Base-by-base conservation (phyloP, 2,888 invertebrate genomes). In the Mechanitis mazaeus region DNA sequence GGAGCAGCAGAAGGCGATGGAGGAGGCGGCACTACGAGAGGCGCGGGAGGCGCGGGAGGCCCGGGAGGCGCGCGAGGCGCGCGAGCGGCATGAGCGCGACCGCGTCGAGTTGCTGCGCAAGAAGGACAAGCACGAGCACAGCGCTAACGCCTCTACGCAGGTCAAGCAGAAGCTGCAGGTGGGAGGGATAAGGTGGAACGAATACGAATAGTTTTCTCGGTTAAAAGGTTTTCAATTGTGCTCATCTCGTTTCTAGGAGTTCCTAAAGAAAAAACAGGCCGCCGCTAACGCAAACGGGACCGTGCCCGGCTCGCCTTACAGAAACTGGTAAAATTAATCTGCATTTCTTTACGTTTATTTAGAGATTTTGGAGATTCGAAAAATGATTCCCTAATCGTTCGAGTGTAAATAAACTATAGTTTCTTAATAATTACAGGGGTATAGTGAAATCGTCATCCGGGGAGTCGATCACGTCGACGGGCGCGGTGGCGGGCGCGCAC, bases 151-250 rank as follows among this genome's bases (percentile, higher is more conserved):
- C 69, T 98, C 98, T 69, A 95, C 96, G 33, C 98, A 98, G 88
- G 98, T 98, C 78, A 98, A 98, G 85, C 97, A 97, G 90, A 96
- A 97, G 78, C 91, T 98, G 74, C 97, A 97, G 93, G 97, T 95
- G 79, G 70, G 68, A 9, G 3, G 28, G 45, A 12, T 31, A 33
- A 5, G 7, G 3, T 33, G 11, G 54, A 3, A 12, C 46, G 11
- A 20, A n/a, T 20, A 2, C 2, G 31, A 9, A 20, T 9, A n/a
- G 46, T 1, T 35, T 20, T 33, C 7, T 7, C 7, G 31, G 50
- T 3, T 7, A 31, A 3, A 50, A 3, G 5, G 7, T 6, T 2
- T 47, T 50, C 6, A 6, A 50, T 31, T 11, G n/a, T 6, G 3
- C 9, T 31, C 31, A 11, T 50, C 7, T 31, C 31, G 50, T 45